Conservation (phyloP, 2,888 invertebrate genomes). For the Griposia aprilina region DNA sequence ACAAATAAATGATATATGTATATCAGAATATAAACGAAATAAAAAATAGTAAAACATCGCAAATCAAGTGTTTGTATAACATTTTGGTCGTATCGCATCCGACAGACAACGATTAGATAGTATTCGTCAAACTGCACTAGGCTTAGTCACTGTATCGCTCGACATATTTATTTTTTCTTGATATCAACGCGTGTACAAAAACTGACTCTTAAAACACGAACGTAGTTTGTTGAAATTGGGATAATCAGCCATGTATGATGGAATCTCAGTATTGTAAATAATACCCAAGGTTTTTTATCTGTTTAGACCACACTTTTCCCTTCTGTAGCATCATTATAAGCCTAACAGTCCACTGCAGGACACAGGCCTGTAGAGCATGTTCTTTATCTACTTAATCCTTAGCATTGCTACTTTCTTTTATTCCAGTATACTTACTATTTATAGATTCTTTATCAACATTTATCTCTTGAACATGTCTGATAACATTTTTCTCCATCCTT, state of each 20-base stretch:
- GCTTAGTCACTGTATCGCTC: slow-evolving; percentile 32
- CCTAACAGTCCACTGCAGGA: neutral
- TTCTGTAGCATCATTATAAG: neutral
- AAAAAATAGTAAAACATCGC: slow-evolving; percentile 48
- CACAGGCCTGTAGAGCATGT: neutral
- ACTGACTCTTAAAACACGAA: slow-evolving; percentile 4
- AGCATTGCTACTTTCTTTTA: neutral
- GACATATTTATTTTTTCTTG: slow-evolving; percentile 57
- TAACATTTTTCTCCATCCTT: slow-evolving; percentile 25
- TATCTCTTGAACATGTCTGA: slow-evolving; percentile 34
- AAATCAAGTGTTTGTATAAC: slow-evolving; percentile 56
- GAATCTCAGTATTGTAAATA: neutral
- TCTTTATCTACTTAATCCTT: neutral
- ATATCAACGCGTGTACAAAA: slow-evolving; percentile 30
- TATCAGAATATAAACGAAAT: slow-evolving; percentile 32
- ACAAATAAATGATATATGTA: slow-evolving; percentile 38
- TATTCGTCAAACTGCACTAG: slow-evolving; percentile 47
- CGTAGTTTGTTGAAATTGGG: neutral
- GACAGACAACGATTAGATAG: slow-evolving; percentile 64
- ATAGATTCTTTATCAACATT: slow-evolving; percentile 25
- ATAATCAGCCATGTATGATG: neutral
- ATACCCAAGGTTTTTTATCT: neutral
- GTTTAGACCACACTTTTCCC: neutral
- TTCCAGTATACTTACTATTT: neutral
- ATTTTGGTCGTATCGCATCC: slow-evolving; percentile 62